These are phyloP conservation scores for Tragelaphus strepsiceros DNA, from an alignment of 2,113 vertebrate species.

Conservation along the genomic window DNA sequence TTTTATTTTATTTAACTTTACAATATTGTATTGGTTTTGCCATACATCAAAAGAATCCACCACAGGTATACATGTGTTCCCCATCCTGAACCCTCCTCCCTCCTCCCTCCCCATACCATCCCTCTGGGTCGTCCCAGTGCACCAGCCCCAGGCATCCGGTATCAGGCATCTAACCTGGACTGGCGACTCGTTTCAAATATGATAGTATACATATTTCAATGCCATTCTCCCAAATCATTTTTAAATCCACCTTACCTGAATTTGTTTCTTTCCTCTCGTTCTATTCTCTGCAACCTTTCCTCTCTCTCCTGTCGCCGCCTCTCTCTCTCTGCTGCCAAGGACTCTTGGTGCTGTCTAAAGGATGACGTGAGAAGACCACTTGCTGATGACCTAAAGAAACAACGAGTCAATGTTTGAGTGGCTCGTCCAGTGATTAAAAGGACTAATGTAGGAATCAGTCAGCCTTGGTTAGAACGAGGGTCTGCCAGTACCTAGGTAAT, in stretches of 20 bases:
- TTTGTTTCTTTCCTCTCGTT: slow-evolving; percentile 94
- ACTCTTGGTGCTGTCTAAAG: slow-evolving; percentile 96
- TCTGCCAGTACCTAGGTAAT: neutral
- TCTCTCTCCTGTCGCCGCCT: slow-evolving; percentile 92
- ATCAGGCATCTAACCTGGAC: no score
- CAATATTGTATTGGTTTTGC: no score
- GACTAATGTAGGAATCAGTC: neutral
- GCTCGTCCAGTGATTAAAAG: neutral
- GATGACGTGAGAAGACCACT: slow-evolving; percentile 93
- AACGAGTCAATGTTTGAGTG: slow-evolving; percentile 44
- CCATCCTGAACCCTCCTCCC: no score
- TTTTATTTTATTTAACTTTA: no score
- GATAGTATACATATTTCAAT: no score
- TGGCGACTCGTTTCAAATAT: no score
- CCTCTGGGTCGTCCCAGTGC: no score
- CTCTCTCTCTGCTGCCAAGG: slow-evolving; percentile 93
- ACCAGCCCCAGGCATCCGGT: no score
- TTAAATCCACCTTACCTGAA: slow-evolving; percentile 86
- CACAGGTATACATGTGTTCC: no score
- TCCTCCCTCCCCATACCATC: no score
- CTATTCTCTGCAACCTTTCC: slow-evolving; percentile 94
- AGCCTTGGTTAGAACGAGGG: neutral
- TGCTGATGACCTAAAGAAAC: slow-evolving; percentile 80
- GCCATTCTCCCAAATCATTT: neutral
- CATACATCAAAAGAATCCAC: no score